phyloP scores from a whole-genome alignment of 2,888 invertebrate genomes.

The Drosophila sordidapex region DNA sequence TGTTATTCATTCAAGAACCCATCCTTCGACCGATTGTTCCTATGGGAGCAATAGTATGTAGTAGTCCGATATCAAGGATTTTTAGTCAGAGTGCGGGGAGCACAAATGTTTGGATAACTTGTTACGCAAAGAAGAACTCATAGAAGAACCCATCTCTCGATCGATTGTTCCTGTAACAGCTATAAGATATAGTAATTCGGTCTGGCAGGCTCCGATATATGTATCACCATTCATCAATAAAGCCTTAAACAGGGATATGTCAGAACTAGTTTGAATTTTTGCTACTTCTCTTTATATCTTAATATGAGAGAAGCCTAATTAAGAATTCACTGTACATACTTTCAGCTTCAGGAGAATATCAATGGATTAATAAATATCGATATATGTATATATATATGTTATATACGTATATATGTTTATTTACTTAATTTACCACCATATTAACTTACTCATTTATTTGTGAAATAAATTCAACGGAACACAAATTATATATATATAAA shows the following conservation, averaged over 20 bases:
- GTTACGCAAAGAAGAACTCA: not conserved
- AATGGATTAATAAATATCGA: not conserved
- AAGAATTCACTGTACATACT: too few relatives aligned
- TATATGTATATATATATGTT: too few relatives aligned
- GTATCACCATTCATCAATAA: not conserved
- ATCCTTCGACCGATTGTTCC: not conserved
- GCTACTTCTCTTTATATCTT: not conserved
- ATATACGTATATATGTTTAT: not conserved
- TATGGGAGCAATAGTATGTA: not conserved
- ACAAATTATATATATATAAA: not conserved
- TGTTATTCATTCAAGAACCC: not conserved
- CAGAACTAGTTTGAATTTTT: not conserved
- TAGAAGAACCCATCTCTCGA: not conserved
- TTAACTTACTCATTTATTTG: not conserved
- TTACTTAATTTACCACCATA: not conserved
- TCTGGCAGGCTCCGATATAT: not conserved
- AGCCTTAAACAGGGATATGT: not conserved
- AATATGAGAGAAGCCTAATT: not conserved
- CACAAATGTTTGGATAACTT: not conserved
- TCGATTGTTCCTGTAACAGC: not conserved
- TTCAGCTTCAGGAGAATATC: not conserved
- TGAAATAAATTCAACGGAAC: not conserved
- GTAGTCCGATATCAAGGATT: not conserved
- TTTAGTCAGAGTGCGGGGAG: not conserved
- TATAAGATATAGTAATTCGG: not conserved